Evolutionary conservation across 2,888 invertebrate genomes (phyloP).

Genomic region (Cantharis flavilabris): DNA sequence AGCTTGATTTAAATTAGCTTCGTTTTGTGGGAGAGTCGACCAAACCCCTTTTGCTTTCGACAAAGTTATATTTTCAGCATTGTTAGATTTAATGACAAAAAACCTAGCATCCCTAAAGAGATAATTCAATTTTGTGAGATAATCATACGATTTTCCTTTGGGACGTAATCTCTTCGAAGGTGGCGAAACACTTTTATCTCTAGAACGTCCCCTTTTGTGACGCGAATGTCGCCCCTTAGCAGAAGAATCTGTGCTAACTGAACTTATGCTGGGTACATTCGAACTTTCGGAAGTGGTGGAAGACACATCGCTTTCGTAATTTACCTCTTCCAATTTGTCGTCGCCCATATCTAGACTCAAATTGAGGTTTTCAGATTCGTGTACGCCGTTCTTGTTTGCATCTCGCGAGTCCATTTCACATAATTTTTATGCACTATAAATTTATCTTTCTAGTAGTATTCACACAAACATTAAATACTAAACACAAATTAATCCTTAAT

Average conservation of each 20-base stretch:
- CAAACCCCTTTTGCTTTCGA: conserved; percentile 96
- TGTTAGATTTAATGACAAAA: conserved; percentile 97
- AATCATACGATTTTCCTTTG: conserved; percentile 76
- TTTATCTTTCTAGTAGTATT: conserved; percentile 13
- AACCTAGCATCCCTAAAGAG: conserved; percentile 92
- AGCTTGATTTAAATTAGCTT: conserved; percentile 93
- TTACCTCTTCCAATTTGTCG: conserved; percentile 77
- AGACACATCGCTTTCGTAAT: conserved; percentile 89
- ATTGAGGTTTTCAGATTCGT: conserved; percentile 54
- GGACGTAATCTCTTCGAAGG: conserved; percentile 51
- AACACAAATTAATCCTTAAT: neutral
- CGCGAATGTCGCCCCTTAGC: conserved; percentile 60
- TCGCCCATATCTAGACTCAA: conserved; percentile 70
- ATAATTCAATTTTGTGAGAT: conserved; percentile 88
- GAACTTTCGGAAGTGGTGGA: conserved; percentile 76
- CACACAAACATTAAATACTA: neutral
- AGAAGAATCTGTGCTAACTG: conserved; percentile 74
- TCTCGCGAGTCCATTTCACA: conserved; percentile 51
- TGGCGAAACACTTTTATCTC: conserved; percentile 51
- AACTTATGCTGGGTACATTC: conserved; percentile 77
- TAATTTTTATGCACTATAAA: conserved; percentile 17
- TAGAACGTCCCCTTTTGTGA: conserved; percentile 61
- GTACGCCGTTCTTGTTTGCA: conserved; percentile 52
- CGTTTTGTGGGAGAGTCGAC: conserved; percentile 97
- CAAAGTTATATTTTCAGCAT: conserved; percentile 92